Percentiles rank a stretch among this genome's conserved stretches.
phyloP scores from a whole-genome alignment of 37 sponge, comb jelly and placozoan genomes.

The Tethya wilhelma region DNA sequence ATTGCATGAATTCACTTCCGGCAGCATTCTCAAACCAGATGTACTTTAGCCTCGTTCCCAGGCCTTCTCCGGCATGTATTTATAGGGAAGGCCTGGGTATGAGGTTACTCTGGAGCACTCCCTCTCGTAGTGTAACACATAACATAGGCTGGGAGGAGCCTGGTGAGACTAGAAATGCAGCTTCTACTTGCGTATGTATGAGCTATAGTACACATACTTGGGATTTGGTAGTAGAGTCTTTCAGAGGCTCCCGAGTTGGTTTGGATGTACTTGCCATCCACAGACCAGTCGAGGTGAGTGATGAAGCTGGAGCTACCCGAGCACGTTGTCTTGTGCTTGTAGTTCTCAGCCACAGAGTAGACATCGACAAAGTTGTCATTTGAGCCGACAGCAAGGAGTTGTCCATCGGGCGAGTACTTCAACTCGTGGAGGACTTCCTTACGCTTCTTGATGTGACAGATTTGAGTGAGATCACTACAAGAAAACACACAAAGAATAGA shows the following conservation, averaged over 20 bases:
- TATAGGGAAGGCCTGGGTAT: too few species aligned
- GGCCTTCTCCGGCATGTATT: too few species aligned
- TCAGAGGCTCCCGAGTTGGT: constrained; percentile 96
- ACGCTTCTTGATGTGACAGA: constrained; percentile 63
- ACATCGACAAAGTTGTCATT: constrained; percentile 96
- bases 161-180: too few species aligned
- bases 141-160: too few species aligned
- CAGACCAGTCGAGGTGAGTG: constrained; percentile 96
- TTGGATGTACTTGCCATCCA: constrained; percentile 81
- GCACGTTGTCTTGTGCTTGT: constrained; percentile 75
- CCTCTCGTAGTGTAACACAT: too few species aligned
- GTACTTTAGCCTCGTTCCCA: too few species aligned
- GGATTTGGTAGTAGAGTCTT: constrained; percentile 84
- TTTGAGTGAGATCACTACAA: constrained; percentile 65
- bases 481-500: background rate
- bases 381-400: constrained; percentile 93
- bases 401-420: constrained; percentile 93
- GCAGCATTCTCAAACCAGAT: too few species aligned
- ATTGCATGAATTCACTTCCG: too few species aligned
- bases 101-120: too few species aligned
- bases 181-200: too few species aligned
- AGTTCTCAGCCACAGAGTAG: constrained; percentile 73
- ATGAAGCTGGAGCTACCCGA: constrained; percentile 92
- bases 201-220: constrained; percentile 67
- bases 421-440: constrained; percentile 96